Conservation (phyloP, 2,113 vertebrate species). For the Anhinga anhinga region DNA sequence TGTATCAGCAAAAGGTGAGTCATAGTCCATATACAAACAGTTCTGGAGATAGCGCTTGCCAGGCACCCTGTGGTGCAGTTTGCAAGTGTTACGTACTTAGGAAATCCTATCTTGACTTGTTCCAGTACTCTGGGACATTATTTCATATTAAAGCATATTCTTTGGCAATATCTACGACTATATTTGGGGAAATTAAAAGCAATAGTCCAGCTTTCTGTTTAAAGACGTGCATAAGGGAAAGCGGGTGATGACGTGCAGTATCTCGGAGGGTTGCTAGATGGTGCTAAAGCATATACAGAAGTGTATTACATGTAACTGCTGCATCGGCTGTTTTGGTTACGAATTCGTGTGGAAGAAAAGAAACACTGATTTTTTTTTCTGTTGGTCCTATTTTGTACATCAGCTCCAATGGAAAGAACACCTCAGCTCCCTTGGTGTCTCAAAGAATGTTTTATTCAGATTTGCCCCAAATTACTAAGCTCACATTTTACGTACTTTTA, state of each 20-base stretch:
- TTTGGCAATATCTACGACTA: rapidly evolving
- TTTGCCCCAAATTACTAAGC: not conserved
- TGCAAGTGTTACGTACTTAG: rapidly evolving
- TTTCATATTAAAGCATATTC: rapidly evolving
- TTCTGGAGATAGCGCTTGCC: not conserved
- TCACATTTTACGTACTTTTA: not conserved
- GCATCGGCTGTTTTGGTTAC: rapidly evolving
- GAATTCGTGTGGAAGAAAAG: rapidly evolving
- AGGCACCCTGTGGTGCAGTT: rapidly evolving
- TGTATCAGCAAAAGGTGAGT: not conserved
- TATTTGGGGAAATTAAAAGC: rapidly evolving
- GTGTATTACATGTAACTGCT: rapidly evolving
- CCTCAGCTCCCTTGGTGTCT: not conserved
- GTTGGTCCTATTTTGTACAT: not conserved
- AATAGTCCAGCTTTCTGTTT: rapidly evolving
- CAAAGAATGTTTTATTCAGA: not conserved
- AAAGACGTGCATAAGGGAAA: not conserved
- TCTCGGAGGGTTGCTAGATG: not conserved
- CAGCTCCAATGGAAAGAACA: not conserved
- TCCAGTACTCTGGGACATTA: not conserved
- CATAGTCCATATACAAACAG: not conserved
- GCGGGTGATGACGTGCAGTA: not conserved
- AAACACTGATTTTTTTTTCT: not conserved
- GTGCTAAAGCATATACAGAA: not conserved
- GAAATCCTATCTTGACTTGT: not conserved